Evolutionary conservation across 2,888 invertebrate species (phyloP).

Genomic region (Margaritifera margaritifera): DNA sequence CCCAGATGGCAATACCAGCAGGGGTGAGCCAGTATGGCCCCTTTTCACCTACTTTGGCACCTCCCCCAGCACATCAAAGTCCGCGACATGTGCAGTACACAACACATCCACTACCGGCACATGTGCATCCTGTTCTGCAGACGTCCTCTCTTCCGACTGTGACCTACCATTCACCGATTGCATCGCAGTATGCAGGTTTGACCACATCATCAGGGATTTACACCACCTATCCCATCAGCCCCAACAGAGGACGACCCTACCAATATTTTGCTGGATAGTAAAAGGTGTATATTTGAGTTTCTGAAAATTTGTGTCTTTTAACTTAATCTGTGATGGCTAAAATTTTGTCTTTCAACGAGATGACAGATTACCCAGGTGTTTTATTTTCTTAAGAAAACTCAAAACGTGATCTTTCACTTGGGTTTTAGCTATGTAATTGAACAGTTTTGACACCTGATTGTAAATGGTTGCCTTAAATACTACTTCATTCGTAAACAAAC

Average conservation of each 20-base stretch:
- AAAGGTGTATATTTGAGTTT: conserved; percentile 13
- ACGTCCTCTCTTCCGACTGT: conserved; percentile 52
- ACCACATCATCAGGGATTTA: conserved; percentile 78
- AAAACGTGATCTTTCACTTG: conserved; percentile 4
- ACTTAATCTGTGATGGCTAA: conserved; percentile 6
- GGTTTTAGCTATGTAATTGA: background rate
- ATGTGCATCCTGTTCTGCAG: conserved; percentile 77
- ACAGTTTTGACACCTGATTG: too few relatives aligned
- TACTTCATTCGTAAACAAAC: too few relatives aligned
- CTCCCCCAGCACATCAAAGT: conserved; percentile 86
- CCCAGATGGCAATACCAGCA: conserved; percentile 63
- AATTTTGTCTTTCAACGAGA: background rate
- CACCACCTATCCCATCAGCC: conserved; percentile 79
- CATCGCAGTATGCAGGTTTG: conserved; percentile 78
- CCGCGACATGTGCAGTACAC: conserved; percentile 78
- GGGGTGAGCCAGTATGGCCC: conserved; percentile 63
- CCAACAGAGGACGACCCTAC: conserved; percentile 79
- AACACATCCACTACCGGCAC: conserved; percentile 86
- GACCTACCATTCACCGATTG: conserved; percentile 59
- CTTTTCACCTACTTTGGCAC: conserved; percentile 77
- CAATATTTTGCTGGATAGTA: conserved; percentile 73
- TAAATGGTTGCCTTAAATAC: too few relatives aligned
- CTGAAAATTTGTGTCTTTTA: conserved; percentile 19
- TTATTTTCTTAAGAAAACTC: conserved; percentile 3
- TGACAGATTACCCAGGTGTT: background rate